Base-by-base conservation (phyloP, 2,797 vertebrate genomes). In the Enteromius radiatus region DNA sequence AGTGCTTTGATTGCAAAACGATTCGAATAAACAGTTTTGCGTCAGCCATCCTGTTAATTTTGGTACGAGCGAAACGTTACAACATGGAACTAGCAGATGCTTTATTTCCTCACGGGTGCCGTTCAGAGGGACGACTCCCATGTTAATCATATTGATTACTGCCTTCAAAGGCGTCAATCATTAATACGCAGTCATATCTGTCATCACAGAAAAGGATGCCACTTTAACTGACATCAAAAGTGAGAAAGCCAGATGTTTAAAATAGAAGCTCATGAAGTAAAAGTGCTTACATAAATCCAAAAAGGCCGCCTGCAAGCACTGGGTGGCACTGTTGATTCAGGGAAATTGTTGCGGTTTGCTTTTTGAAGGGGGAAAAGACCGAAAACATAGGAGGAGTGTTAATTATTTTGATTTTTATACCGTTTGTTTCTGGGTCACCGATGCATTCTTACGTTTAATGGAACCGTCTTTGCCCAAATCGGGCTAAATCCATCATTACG, bases 171-270 rank as follows among this genome's bases (percentile, higher is more conserved):
- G 5, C 63, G 89, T 92, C 87, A 90, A 90, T 93, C 90, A 92
- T 91, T 91, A 91, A 90, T 87, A 84, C 54, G 1, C 68, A 76
- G 87, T 76, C 80, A 89, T 70, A 91, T 87, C 89, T 89, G 89
- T 90, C 89, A 91, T 91, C 87, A 86, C 90, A 89, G 89, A 90
- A 90, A 82, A 88, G 75, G 86, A 56, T 90, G 91, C 76, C 36
- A 79, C 84, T 84, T 88, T 92, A 92, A 91, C 80, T 59, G 45
- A 36, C 61, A 90, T 90, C 91, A 85, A 84, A 90, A 87, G 87
- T 28, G 69, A 90, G 85, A 90, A 89, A 91, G 87, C 91, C n/a
- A 93, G 93, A 92, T 93, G 92, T 91, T 92, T 88, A 87, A 90
- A 90, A 89, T 86, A 87, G 87, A 90, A 89, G 76, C 90, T 91